Evolutionary conservation across 2,888 invertebrate genomes (phyloP), one percentile per base, ranked within the genome.

Genomic region (Melinaea menophilus): DNA sequence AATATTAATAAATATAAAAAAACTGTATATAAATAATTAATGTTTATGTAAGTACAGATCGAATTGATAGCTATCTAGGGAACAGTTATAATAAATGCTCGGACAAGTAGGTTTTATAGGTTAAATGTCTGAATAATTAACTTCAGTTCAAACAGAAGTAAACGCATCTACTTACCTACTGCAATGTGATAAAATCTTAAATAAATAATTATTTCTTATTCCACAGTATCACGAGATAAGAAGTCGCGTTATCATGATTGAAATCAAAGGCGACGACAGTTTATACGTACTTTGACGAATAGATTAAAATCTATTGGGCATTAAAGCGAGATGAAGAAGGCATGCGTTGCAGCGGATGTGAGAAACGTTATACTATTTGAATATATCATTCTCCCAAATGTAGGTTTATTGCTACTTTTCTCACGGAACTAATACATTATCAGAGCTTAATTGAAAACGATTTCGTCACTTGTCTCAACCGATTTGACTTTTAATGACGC

Each of bases 371-470:
- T 82, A 86, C 80, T 81, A 88, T 88, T 86, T 87, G 86, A 88
- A 89, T 90, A 88, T 87, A 88, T 89, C 86, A 88, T 87, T 85
- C 83, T 77, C 73, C 79, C 77, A 79, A 88, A 90, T 88, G 88
- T 90, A 89, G 90, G 90, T 90, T 90, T 90, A 90, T 90, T 88
- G 84, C 88, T 84, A 80, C 84, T 88, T 90, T 90, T 90, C 90
- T 89, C 90, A 90, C 90, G 90, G 88, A 89, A 89, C 88, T 86
- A 85, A 88, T 86, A 85, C 82, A 85, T 87, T 88, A 87, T 85
- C 84, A 80, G 86, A 86, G 81, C 75, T 85, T 84, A 86, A 88
- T 88, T 85, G 84, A 88, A 85, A 84, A 80, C 80, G 83, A 85
- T 86, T 86, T 86, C 84, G 82, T 85, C 85, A 85, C 85, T 85